Percentiles rank a stretch among this genome's conserved stretches.
Evolutionary conservation across 1,140 invertebrate species (phyloP).

Genomic region (Teleogryllus occipitalis): DNA sequence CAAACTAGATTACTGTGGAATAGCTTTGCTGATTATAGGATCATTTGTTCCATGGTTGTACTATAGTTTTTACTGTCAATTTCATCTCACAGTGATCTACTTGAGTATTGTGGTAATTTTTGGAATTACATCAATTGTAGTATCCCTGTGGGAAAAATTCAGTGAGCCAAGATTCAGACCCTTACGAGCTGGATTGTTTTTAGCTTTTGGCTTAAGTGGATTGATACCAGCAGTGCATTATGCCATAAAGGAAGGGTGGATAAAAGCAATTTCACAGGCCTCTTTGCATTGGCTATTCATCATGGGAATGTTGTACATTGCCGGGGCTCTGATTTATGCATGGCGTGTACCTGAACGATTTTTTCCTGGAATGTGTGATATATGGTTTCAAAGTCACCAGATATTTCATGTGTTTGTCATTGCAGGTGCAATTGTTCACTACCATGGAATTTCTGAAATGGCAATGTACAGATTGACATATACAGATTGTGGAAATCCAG

Average conservation of each 20-base stretch:
- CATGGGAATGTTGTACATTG: constrained; percentile 95
- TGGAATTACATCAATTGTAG: constrained; percentile 51
- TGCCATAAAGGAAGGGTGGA: constrained; percentile 76
- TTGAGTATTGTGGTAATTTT: constrained; percentile 48
- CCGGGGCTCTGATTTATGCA: constrained; percentile 92
- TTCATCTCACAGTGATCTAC: constrained; percentile 39
- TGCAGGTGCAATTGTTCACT: constrained; percentile 96
- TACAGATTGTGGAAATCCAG: neutral
- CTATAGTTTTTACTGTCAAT: constrained; percentile 60
- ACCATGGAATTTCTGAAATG: constrained; percentile 95
- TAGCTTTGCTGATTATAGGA: constrained; percentile 57
- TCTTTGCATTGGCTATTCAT: constrained; percentile 91
- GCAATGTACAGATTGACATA: constrained; percentile 82
- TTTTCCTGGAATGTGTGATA: constrained; percentile 98
- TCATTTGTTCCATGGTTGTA: constrained; percentile 64
- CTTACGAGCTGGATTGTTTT: constrained; percentile 68
- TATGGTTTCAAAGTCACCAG: constrained; percentile 98
- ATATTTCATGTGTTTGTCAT: constrained; percentile 97
- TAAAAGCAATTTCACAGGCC: constrained; percentile 77
- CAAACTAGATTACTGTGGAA: constrained; percentile 75
- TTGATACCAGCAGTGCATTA: constrained; percentile 90
- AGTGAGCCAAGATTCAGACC: constrained; percentile 84
- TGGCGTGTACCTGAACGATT: constrained; percentile 91
- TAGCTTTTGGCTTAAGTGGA: constrained; percentile 89
- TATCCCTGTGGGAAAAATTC: constrained; percentile 88